phyloP scores from a whole-genome alignment of 30 jellyfish, hydroid and myxozoan genomes.

The Cassiopea xamachana region DNA sequence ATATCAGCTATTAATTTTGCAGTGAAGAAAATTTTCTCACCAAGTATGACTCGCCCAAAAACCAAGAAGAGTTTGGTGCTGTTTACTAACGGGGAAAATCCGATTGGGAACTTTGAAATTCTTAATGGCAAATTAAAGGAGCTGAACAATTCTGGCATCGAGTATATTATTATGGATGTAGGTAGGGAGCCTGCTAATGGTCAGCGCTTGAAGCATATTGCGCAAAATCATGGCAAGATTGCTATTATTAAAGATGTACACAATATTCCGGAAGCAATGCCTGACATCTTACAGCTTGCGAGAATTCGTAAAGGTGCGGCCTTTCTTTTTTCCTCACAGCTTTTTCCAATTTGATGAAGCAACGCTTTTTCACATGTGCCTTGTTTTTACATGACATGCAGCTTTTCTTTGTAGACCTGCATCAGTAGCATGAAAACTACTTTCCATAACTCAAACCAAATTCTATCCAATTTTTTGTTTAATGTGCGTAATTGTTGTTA shows the following conservation, averaged over 20 bases:
- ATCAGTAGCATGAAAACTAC: no score
- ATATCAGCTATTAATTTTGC: constrained; percentile 34
- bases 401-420: no score
- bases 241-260: neutral
- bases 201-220: neutral
- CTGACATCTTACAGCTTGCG: constrained; percentile 23
- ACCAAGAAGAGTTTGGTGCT: constrained; percentile 42
- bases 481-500: no score
- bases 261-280: constrained; percentile 49
- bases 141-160: constrained; percentile 28
- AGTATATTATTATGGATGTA: constrained; percentile 21
- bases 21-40: constrained; percentile 12
- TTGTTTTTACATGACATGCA: no score
- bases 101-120: neutral
- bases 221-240: constrained; percentile 31
- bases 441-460: no score
- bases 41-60: neutral
- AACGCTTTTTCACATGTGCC: no score
- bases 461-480: no score
- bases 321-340: neutral
- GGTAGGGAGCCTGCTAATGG: constrained; percentile 26
- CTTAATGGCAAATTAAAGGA: neutral
- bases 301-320: neutral
- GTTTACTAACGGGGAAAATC: constrained; percentile 42
- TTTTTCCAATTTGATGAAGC: no score